Evolutionary conservation across 2,113 vertebrate genomes (phyloP), one percentile per base, ranked within the genome.

Genomic region (Bolborhynchus lineola): DNA sequence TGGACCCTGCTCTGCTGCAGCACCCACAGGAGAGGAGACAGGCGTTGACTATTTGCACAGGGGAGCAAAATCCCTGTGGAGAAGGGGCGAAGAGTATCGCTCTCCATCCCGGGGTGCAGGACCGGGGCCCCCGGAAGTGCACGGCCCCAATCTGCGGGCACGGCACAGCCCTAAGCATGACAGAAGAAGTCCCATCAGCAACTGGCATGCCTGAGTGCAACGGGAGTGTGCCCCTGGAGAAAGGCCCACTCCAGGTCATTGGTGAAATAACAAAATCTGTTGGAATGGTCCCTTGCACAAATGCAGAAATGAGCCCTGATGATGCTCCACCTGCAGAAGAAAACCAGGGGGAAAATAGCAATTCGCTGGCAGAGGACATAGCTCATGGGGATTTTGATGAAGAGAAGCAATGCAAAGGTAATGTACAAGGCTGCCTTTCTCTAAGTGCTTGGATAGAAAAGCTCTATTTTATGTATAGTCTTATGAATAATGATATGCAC

Each of bases 321-420:
- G 80, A 82, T 2, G 3, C 64, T 26, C 10, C 52, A 18, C 62
- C 76, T 21, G 41, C 3, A 5, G 28, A 94, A 75, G 93, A 52
- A 81, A 86, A 42, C 3, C 86, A 4, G 76, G 95, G 96, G 78
- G 93, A 88, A 71, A 84, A 10, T 0, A 90, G 69, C 49, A 95
- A 95, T 35, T 85, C 31, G 0, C 2, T 82, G 90, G 44, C 83
- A 44, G 86, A 83, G 41, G 76, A 59, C 13, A 2, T 3, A 16
- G 1, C 11, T 12, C 4, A 1, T 4, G 81, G 46, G 44, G 71
- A 53, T 55, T 62, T 13, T 5, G 90, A 76, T 37, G 95, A 91
- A 62, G 79, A 93, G 52, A 31, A 96, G 80, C 79, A 39, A 29
- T 19, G 79, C 2, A 37, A 94, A 97, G 98, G 98, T 98, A 98